Base-by-base conservation (phyloP, 2,888 invertebrate species). In the Allophyes oxyacanthae region DNA sequence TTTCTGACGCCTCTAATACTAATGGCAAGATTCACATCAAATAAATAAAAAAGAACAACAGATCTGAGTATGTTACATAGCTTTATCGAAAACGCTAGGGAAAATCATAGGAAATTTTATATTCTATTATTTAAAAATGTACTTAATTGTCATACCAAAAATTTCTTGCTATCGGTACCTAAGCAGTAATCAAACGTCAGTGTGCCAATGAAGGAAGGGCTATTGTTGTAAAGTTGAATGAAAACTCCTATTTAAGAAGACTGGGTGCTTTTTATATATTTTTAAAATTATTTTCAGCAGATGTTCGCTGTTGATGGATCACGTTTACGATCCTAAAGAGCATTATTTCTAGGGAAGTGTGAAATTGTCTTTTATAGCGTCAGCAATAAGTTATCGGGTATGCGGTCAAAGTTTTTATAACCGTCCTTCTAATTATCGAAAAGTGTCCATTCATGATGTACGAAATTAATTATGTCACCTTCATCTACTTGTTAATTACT, bases 131-230 rank as follows among this genome's bases (percentile, higher is more conserved):
- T 20, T 20, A 20, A 20, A 20, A 20, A n/a, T n/a, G n/a, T n/a
- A n/a, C 4, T 3, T 20, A 20, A 20, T 3, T 3, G 20, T 20
- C 20, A 20, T 20, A 20, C 2, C 20, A 20, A 20, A 20, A 20
- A 3, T 61, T 48, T 77, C 82, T 60, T 92, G 83, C 84, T 80
- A 59, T 78, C 90, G 25, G 65, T 93, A 89, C 85, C 49, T 78
- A 79, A 75, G 75, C 84, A 78, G 88, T 89, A 91, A 94, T 94
- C 93, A 93, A 91, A 89, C 87, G 89, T 86, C 91, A 90, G 90
- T 90, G 90, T 89, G 90, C 92, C 92, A 93, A 94, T 93, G 92
- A 92, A 93, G 91, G 91, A 92, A 91, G 89, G 88, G 78, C 93
- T 85, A 91, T 94, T 93, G 93, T 93, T 92, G 82, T 85, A 83